phyloP scores from a whole-genome alignment of 1,140 invertebrate genomes.

The Schlechtendalia chinensis region DNA sequence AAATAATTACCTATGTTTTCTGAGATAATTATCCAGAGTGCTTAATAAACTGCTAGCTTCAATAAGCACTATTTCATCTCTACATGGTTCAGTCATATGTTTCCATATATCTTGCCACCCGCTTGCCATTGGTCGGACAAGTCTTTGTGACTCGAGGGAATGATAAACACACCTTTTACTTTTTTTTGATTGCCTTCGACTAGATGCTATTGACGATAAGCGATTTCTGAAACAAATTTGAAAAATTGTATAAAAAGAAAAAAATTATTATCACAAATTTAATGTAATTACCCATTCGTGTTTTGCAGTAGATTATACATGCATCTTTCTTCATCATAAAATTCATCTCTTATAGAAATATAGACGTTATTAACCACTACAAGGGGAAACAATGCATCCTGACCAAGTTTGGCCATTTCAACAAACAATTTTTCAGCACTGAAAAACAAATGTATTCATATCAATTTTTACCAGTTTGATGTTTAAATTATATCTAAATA shows the following conservation, averaged over 20 bases:
- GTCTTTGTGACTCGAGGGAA: constrained; percentile 79
- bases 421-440: constrained; percentile 46
- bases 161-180: constrained; percentile 82
- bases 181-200: constrained; percentile 69
- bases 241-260: background rate
- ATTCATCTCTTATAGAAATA: constrained; percentile 44
- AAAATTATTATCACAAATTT: background rate
- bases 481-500: background rate
- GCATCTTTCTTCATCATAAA: constrained; percentile 40
- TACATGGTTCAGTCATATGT: constrained; percentile 77
- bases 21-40: constrained; percentile 83
- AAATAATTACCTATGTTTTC: constrained; percentile 71
- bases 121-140: constrained; percentile 65
- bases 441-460: background rate
- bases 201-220: constrained; percentile 44
- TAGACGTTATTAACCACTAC: constrained; percentile 17
- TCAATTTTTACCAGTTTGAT: background rate
- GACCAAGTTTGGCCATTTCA: constrained; percentile 43
- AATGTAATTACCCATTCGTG: constrained; percentile 37
- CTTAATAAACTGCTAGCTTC: constrained; percentile 77
- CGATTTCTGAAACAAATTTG: constrained; percentile 31
- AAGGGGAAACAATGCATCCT: constrained; percentile 43
- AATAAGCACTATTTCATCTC: constrained; percentile 81
- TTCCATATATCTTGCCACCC: constrained; percentile 84
- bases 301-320: constrained; percentile 48